Conservation (phyloP, 2,797 vertebrate genomes). For the Characodon lateralis region DNA sequence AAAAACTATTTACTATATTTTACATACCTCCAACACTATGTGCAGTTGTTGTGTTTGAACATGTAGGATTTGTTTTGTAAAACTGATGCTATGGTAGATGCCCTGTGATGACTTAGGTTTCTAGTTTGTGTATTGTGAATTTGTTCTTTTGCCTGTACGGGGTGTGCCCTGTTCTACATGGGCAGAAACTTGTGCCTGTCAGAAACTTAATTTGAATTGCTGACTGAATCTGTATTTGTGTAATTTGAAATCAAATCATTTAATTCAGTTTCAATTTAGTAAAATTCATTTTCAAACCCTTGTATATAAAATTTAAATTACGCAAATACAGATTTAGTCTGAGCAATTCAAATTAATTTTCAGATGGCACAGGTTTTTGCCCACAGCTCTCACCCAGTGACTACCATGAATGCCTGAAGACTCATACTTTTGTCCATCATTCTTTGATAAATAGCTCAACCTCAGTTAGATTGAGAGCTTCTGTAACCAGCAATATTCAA, state of each 20-base stretch:
- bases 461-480: not conserved
- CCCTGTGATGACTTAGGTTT: not conserved
- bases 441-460: not conserved
- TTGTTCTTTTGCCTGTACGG: not conserved
- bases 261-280: too few species aligned
- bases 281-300: too few species aligned
- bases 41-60: not conserved
- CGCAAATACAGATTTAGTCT: too few species aligned
- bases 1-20: not conserved
- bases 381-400: not conserved
- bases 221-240: too few species aligned
- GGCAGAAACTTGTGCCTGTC: too few species aligned
- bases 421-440: not conserved
- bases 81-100: not conserved
- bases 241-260: too few species aligned
- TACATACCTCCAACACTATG: not conserved
- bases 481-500: not conserved
- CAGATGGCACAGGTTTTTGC: too few species aligned
- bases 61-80: not conserved
- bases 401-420: not conserved
- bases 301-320: too few species aligned
- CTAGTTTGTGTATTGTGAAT: not conserved
- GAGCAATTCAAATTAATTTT: too few species aligned
- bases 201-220: too few species aligned
- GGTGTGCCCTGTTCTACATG: not conserved